Evolutionary conservation across 2,888 invertebrate genomes (phyloP).

Genomic region (Chorisops tibialis): DNA sequence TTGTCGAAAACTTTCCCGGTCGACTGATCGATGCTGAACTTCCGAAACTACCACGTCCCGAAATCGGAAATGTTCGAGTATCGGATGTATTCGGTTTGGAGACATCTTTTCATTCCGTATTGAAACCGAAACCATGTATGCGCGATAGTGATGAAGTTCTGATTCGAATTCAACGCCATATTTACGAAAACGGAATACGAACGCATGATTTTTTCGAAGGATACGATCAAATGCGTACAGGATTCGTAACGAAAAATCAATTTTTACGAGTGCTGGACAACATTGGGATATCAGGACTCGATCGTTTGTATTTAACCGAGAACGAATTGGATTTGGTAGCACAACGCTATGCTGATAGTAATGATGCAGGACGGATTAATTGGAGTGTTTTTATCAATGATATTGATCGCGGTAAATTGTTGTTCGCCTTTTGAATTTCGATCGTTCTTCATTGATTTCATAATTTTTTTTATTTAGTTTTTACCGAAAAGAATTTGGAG

Average conservation of each 20-base stretch:
- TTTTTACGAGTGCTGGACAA: slow-evolving; percentile 68
- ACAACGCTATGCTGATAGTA: slow-evolving; percentile 68
- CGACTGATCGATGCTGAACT: slow-evolving; percentile 65
- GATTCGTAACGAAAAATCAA: slow-evolving; percentile 66
- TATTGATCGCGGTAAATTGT: slow-evolving; percentile 63
- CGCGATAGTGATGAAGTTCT: slow-evolving; percentile 17
- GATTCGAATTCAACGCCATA: slow-evolving; percentile 60
- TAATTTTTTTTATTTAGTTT: slow-evolving; percentile 52
- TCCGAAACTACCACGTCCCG: slow-evolving; percentile 66
- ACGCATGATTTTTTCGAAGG: slow-evolving; percentile 69
- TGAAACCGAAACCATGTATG: slow-evolving; percentile 49
- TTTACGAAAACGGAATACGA: slow-evolving; percentile 62
- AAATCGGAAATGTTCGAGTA: slow-evolving; percentile 58
- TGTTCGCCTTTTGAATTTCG: neutral
- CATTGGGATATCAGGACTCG: slow-evolving; percentile 61
- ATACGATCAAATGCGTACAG: slow-evolving; percentile 66
- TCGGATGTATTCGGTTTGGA: slow-evolving; percentile 55
- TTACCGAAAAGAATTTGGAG: slow-evolving; percentile 64
- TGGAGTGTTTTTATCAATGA: slow-evolving; percentile 78
- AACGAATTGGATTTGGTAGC: slow-evolving; percentile 64
- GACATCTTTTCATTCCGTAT: slow-evolving; percentile 60
- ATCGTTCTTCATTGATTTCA: neutral
- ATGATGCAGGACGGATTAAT: slow-evolving; percentile 64
- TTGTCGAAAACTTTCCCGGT: slow-evolving; percentile 60
- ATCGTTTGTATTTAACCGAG: slow-evolving; percentile 57